These are phyloP conservation scores for Andricus quercusramuli DNA, from an alignment of 2,888 invertebrate genomes.

Conservation along the genomic window DNA sequence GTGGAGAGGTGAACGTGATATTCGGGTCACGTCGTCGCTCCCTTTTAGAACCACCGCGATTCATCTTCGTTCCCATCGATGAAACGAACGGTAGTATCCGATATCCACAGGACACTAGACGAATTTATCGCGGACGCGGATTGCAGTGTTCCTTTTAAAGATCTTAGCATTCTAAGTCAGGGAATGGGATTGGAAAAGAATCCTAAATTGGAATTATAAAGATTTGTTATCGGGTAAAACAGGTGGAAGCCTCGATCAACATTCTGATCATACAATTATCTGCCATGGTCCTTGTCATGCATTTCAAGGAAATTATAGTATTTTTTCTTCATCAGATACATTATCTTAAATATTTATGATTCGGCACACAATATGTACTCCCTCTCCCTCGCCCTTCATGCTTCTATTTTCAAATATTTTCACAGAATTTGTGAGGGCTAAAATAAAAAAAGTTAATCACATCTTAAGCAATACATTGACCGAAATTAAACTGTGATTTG, in stretches of 20 bases:
- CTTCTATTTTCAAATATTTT: too few relatives aligned
- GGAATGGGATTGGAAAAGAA: slow-evolving; percentile 1
- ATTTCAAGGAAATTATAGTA: too few relatives aligned
- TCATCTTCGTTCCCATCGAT: slow-evolving; percentile 60
- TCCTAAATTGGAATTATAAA: slow-evolving; percentile 3
- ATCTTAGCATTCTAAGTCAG: background rate
- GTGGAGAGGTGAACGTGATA: slow-evolving; percentile 43
- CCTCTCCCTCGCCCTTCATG: too few relatives aligned
- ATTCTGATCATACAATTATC: background rate
- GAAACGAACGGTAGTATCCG: slow-evolving; percentile 54
- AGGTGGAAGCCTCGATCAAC: background rate
- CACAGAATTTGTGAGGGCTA: too few relatives aligned
- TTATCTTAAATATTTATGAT: too few relatives aligned
- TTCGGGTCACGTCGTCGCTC: slow-evolving; percentile 55
- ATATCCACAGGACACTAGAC: slow-evolving; percentile 48
- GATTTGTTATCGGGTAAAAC: background rate
- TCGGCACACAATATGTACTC: too few relatives aligned
- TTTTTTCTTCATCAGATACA: too few relatives aligned
- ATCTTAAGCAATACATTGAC: too few relatives aligned
- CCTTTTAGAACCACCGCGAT: slow-evolving; percentile 62
- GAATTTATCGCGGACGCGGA: slow-evolving; percentile 50
- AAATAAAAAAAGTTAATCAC: too few relatives aligned
- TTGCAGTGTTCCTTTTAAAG: slow-evolving; percentile 16
- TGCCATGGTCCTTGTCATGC: background rate
- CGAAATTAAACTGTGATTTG: too few relatives aligned